These are phyloP conservation scores for Heteromurus nitidus DNA, from an alignment of 2,888 invertebrate species.

Conservation along the genomic window DNA sequence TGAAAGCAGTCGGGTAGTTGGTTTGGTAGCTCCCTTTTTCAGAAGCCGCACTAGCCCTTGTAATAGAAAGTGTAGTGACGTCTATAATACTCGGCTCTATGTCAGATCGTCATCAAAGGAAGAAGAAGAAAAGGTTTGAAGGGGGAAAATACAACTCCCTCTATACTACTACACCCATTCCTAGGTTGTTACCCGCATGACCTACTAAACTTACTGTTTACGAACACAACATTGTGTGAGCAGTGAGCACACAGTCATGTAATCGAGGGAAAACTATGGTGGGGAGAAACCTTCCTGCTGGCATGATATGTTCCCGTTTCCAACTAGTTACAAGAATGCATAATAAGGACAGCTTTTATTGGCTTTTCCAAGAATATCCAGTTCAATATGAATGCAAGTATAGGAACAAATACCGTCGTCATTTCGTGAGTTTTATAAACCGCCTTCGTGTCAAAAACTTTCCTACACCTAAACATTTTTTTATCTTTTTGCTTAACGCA, in stretches of 20 bases:
- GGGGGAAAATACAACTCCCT: slow-evolving; percentile 30
- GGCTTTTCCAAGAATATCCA: slow-evolving; percentile 29
- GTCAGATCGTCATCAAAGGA: neutral
- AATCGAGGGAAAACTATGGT: neutral
- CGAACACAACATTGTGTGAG: neutral
- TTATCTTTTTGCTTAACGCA: too few relatives aligned
- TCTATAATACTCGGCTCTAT: too few relatives aligned
- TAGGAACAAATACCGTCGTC: neutral
- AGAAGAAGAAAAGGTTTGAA: neutral
- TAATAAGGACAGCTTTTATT: slow-evolving; percentile 26
- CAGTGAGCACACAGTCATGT: neutral
- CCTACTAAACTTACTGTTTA: slow-evolving; percentile 50
- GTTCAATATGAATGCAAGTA: slow-evolving; percentile 12
- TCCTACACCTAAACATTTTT: too few relatives aligned
- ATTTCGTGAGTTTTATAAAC: too few relatives aligned
- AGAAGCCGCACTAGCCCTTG: too few relatives aligned
- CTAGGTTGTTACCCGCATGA: slow-evolving; percentile 64
- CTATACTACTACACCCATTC: too few relatives aligned
- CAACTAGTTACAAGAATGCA: neutral
- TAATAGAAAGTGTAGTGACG: too few relatives aligned
- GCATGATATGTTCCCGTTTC: slow-evolving; percentile 2
- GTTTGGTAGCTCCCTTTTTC: too few relatives aligned
- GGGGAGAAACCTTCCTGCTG: neutral
- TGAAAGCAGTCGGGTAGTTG: too few relatives aligned
- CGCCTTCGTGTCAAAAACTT: too few relatives aligned